Percentiles rank a stretch among this genome's conserved stretches.
Evolutionary conservation across 2,888 invertebrate species (phyloP).

Genomic region (Ormia ochracea): DNA sequence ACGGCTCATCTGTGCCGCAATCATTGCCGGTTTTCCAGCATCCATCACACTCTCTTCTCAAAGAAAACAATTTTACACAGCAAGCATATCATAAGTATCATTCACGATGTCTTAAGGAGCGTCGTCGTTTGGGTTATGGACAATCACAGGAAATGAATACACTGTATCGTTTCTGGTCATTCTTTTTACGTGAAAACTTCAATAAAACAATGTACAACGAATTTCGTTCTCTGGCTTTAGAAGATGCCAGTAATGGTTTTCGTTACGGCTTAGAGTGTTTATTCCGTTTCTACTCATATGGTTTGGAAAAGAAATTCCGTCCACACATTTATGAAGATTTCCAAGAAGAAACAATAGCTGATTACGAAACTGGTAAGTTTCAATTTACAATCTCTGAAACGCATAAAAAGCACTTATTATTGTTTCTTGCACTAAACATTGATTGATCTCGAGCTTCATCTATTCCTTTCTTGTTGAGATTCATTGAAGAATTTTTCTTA

Average conservation of each 20-base stretch:
- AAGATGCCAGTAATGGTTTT: slow-evolving; percentile 93
- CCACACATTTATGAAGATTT: slow-evolving; percentile 97
- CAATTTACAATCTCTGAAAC: no score
- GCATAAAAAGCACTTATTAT: neutral
- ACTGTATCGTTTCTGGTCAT: slow-evolving; percentile 99
- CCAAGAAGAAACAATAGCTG: slow-evolving; percentile 92
- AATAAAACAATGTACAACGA: slow-evolving; percentile 99
- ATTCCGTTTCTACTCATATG: slow-evolving; percentile 98
- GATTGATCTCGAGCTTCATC: no score
- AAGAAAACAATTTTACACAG: slow-evolving; percentile 98
- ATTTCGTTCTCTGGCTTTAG: slow-evolving; percentile 91
- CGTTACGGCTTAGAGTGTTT: slow-evolving; percentile 90
- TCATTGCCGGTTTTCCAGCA: slow-evolving; percentile 95
- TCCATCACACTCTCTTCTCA: slow-evolving; percentile 94
- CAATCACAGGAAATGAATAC: slow-evolving; percentile 99
- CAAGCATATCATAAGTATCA: slow-evolving; percentile 98
- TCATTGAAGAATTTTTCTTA: neutral
- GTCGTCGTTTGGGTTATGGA: slow-evolving; percentile 93
- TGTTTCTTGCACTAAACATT: neutral
- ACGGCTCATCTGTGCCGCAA: slow-evolving; percentile 84
- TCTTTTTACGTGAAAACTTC: slow-evolving; percentile 98
- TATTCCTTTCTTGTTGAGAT: no score
- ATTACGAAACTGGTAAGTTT: slow-evolving; percentile 88
- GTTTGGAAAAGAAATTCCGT: slow-evolving; percentile 96
- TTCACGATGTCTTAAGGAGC: slow-evolving; percentile 91